Base-by-base conservation (phyloP, 2,797 vertebrate genomes). In the Catostomus latipinnis region DNA sequence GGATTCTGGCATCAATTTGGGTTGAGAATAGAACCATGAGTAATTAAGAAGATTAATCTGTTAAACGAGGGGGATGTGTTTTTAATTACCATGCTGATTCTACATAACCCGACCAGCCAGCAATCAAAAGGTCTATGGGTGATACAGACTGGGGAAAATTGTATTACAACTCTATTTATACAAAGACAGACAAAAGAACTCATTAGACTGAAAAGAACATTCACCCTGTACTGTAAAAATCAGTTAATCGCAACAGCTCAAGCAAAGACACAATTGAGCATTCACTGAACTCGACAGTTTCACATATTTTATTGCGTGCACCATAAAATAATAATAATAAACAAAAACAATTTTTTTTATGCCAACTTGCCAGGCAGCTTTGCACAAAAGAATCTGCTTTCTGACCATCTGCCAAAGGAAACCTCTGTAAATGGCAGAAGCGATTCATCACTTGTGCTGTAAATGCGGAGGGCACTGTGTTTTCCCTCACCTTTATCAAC, bases 51-150 rank as follows among this genome's bases (percentile, higher is more conserved):
- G 14, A 71, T 81, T 61, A 72, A 76, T 81, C 80, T 49, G 49
- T 82, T 85, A 82, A 87, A 84, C 48, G 76, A 74, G 14, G 54
- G 61, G 68, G 71, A 53, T 58, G 74, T 70, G 49, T 50, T 61
- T 75, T 76, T 74, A 86, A 86, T 86, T 86, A 85, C 84, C 63
- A 67, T 81, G 61, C 52, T 74, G 73, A 72, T 73, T 72, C 53
- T 76, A 62, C 62, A 77, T 4, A 10, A 69, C 63, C 22, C 54
- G 61, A 77, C 43, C 34, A 71, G 52, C 62, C 14, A 34, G 56
- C 76, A 77, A 57, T 78, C 70, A 76, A 60, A 18, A 34, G 22
- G 52, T n/a, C 45, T 50, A 5, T 13, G 45, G 68, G 61, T 65
- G 7, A 54, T 57, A 53, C 43, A 68, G 49, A 52, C n/a, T 6